Base-by-base conservation (phyloP, 2,113 vertebrate genomes). In the Osmerus eperlanus region DNA sequence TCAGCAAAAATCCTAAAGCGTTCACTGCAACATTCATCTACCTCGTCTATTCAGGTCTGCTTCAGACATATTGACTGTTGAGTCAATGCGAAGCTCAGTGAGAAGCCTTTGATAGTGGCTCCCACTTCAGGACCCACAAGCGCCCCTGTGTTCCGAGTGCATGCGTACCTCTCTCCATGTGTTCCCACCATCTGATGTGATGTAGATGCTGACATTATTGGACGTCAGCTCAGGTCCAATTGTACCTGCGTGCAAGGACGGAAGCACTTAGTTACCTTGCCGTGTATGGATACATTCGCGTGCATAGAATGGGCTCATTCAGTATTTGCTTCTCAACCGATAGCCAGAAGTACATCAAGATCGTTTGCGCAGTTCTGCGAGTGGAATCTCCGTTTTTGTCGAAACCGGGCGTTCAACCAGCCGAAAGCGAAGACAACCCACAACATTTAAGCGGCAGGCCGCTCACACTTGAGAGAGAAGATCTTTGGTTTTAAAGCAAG, bases 131-230 rank as follows among this genome's bases (percentile, higher is more conserved):
- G 32, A 36, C 32, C 41, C 41, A 12, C 41, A 47, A 47, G 41
- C 9, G 8, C 7, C 7, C 41, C 5, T 12, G 9, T 47, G 41
- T 11, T 47, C 41, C 41, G 9, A 47, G 41, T 47, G 65, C 51
- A 3, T 47, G 15, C 65, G 16, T 92, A 97, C 96, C 95, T 98
- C 95, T 80, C 91, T 94, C 96, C 96, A 98, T 4, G 92, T 95
- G 84, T 96, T 97, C 13, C 96, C 96, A 71, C 95, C 95, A 76
- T 98, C 96, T 19, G 96, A 95, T 56, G 96, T 96, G 77, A 98
- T 94, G 89, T 95, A 98, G 90, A 98, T 94, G 84, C 94, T 97
- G 91, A 97, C 94, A 73, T 97, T 95, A 3, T 18, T 91, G 9
- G 88, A 93, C 73, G 92, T 94, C 36, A 98, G 79, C 71, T 97